A percentile compares a stretch with the other conserved stretches of the same genome.
These are phyloP conservation scores for Ctenochaetus hawaiiensis DNA, from an alignment of 2,797 vertebrate species.

Conservation along the genomic window DNA sequence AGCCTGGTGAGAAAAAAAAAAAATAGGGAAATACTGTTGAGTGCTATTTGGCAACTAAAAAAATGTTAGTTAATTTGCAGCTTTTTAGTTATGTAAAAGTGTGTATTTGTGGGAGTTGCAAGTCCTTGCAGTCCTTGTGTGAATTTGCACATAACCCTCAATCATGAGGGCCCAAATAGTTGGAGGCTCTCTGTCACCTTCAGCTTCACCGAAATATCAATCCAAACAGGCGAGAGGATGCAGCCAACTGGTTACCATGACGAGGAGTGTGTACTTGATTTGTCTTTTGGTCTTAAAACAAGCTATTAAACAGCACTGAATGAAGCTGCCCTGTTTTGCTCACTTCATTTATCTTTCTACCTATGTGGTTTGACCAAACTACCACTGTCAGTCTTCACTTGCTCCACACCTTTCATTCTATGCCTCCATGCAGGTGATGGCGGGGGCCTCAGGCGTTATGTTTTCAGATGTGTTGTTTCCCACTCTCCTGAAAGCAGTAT, in stretches of 20 bases:
- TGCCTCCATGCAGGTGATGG: not conserved
- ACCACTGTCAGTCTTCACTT: not conserved
- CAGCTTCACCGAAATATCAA: conserved; percentile 36
- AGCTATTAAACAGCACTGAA: conserved; percentile 1
- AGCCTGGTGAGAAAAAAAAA: conserved; percentile 31
- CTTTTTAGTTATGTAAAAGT: conserved; percentile 38
- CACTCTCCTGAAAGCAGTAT: no score
- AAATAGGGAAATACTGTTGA: conserved; percentile 37
- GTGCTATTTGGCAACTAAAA: conserved; percentile 53
- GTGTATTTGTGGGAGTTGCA: conserved; percentile 31
- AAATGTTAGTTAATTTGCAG: conserved; percentile 60
- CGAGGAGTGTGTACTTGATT: not conserved
- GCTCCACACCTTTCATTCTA: not conserved
- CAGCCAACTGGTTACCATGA: conserved; percentile 39
- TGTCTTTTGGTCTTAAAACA: not conserved
- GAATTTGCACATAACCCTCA: conserved; percentile 54
- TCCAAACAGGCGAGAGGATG: conserved; percentile 35
- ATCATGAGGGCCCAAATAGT: conserved; percentile 43
- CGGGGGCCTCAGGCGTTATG: no score
- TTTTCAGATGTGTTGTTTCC: not conserved
- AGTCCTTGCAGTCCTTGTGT: conserved; percentile 43
- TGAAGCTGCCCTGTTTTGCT: not conserved
- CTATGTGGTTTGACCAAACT: not conserved
- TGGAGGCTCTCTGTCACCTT: conserved; percentile 40
- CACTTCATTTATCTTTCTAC: not conserved